phyloP scores from a whole-genome alignment of 2,888 invertebrate species.

The Eupithecia tripunctaria region DNA sequence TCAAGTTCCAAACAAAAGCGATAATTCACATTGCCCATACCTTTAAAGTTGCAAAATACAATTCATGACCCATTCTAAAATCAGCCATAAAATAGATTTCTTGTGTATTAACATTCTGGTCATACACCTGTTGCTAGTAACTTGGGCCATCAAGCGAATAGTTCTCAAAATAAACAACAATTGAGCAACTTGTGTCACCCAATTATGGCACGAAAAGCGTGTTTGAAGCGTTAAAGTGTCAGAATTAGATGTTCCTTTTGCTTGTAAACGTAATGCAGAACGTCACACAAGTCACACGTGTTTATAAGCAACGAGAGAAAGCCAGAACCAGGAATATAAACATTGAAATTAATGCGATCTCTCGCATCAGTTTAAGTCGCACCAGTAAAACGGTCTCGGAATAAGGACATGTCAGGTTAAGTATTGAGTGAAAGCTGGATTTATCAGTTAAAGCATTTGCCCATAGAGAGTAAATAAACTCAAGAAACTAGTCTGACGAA shows the following conservation, averaged over 20 bases:
- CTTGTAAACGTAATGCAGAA: slow-evolving; percentile 32
- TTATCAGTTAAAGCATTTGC: slow-evolving; percentile 43
- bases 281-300: slow-evolving; percentile 28
- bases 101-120: slow-evolving; percentile 38
- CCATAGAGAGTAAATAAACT: slow-evolving; percentile 32
- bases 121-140: slow-evolving; percentile 40
- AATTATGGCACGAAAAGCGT: slow-evolving; percentile 55
- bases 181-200: slow-evolving; percentile 69
- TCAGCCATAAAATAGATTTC: slow-evolving; percentile 37
- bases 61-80: slow-evolving; percentile 42
- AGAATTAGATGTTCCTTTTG: slow-evolving; percentile 52
- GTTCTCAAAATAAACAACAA: slow-evolving; percentile 65
- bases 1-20: slow-evolving; percentile 64
- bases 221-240: slow-evolving; percentile 53
- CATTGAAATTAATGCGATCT: slow-evolving; percentile 48
- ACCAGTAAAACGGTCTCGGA: slow-evolving; percentile 41
- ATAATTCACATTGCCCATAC: slow-evolving; percentile 50
- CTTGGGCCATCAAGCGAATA: slow-evolving; percentile 56
- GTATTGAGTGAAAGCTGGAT: slow-evolving; percentile 54
- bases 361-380: slow-evolving; percentile 34
- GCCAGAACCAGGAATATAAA: slow-evolving; percentile 47
- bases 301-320: slow-evolving; percentile 36
- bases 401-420: slow-evolving; percentile 55
- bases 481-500: slow-evolving; percentile 37
- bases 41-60: slow-evolving; percentile 41